A percentile compares a stretch with the other conserved stretches of the same genome.
These are phyloP conservation scores for Drosophila ercepeae DNA, from an alignment of 1,140 invertebrate species.

Conservation along the genomic window DNA sequence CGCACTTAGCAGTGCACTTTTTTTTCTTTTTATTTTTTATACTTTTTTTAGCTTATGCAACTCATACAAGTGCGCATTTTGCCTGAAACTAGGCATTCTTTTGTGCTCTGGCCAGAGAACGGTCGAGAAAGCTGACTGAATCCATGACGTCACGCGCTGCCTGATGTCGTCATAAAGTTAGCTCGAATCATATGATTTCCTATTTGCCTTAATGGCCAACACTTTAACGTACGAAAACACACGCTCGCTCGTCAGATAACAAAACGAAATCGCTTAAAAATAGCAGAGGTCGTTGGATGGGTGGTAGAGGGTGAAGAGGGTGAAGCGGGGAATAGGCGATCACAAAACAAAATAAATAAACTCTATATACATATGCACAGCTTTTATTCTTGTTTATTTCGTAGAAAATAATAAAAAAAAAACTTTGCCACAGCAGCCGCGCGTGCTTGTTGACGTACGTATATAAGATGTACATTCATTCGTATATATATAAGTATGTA, in stretches of 20 bases:
- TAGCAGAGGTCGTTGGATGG: slow-evolving; percentile 42
- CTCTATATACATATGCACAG: slow-evolving; percentile 32
- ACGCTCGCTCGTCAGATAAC: slow-evolving; percentile 37
- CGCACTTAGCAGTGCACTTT: slow-evolving; percentile 49
- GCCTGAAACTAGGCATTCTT: slow-evolving; percentile 4
- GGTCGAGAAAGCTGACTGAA: slow-evolving; percentile 1
- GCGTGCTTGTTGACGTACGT: slow-evolving; percentile 49
- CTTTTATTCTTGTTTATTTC: slow-evolving; percentile 49
- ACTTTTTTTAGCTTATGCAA: slow-evolving; percentile 61
- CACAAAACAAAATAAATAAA: slow-evolving; percentile 61
- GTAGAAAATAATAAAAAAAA: slow-evolving; percentile 20
- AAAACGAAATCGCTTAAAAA: slow-evolving; percentile 52
- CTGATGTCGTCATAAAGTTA: slow-evolving; percentile 46
- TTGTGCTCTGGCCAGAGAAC: background rate
- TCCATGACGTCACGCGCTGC: slow-evolving; percentile 53
- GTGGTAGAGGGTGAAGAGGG: background rate
- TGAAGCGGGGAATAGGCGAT: slow-evolving; percentile 4
- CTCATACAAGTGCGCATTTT: slow-evolving; percentile 52
- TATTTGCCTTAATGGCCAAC: slow-evolving; percentile 50
- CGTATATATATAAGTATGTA: slow-evolving; percentile 14
- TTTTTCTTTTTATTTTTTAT: slow-evolving; percentile 22
- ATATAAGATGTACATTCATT: slow-evolving; percentile 8
- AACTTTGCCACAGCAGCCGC: slow-evolving; percentile 40
- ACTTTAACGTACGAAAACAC: slow-evolving; percentile 29
- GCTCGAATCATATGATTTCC: slow-evolving; percentile 62